Evolutionary conservation across 2,888 invertebrate genomes (phyloP), one percentile per base, ranked within the genome.

Genomic region (Podabrus alpinus): DNA sequence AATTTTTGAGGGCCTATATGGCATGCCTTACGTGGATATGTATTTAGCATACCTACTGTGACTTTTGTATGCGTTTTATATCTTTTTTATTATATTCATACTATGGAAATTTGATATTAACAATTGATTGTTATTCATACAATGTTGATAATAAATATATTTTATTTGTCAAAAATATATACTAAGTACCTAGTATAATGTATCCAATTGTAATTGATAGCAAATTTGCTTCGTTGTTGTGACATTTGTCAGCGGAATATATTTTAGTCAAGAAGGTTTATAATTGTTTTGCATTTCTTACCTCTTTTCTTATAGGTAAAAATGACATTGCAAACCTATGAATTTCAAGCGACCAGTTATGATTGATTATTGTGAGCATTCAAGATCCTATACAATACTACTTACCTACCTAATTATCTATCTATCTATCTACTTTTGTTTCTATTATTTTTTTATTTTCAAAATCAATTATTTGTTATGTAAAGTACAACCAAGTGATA

Each of bases 361-460:
- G 85, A 84, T 84, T 85, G 85, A 84, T 84, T 84, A 86, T 84
- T 86, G 87, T 87, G 86, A 87, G 87, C 86, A 86, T 87, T 86
- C 86, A 86, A 86, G 15, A 69, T 60, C 66, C 59, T 59, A 67
- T 19, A 69, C 69, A 66, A 29, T 59, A 21, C 59, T 19, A 45
- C 66, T 16, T 17, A 21, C 45, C 7, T 45, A n/a, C n/a, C 45
- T 45, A 5, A 5, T n/a, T 1, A 45, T 9, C n/a, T 45, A 7
- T 0, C n/a, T 45, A 45, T n/a, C 45, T n/a, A 45, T 45, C 45
- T 45, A 45, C 7, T 45, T 45, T 45, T 45, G 45, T 45, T 45
- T 29, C n/a, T 45, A 45, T 7, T 45, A 45, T 45, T 45, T 45
- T 45, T 45, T 45, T 7, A 45, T 45, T 45, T 45, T 45, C 45